Evolutionary conservation across 2,888 invertebrate species (phyloP).

Genomic region (Eueremaeus valkanovi): DNA sequence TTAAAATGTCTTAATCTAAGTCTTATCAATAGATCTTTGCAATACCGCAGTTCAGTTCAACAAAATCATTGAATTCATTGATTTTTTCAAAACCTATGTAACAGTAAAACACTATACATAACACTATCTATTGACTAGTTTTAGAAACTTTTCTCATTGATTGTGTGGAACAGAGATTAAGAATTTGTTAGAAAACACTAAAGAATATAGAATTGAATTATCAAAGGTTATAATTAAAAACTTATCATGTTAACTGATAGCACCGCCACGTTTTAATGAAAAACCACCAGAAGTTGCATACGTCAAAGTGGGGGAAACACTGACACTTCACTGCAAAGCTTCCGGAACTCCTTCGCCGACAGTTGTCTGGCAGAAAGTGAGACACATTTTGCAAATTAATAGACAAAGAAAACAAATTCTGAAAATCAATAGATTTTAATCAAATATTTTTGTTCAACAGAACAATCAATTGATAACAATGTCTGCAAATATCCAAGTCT

Average conservation of each 20-base stretch:
- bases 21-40: too few relatives aligned
- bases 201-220: too few relatives aligned
- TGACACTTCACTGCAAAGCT: slow-evolving; percentile 92
- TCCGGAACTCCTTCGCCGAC: slow-evolving; percentile 90
- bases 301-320: slow-evolving; percentile 92
- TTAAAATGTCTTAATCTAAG: too few relatives aligned
- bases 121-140: too few relatives aligned
- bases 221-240: background rate
- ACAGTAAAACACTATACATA: too few relatives aligned
- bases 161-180: too few relatives aligned
- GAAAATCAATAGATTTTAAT: slow-evolving; percentile 61
- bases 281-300: slow-evolving; percentile 93
- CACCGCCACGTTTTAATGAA: slow-evolving; percentile 89
- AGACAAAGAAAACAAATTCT: background rate
- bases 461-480: too few relatives aligned
- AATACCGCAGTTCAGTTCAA: too few relatives aligned
- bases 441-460: slow-evolving; percentile 63
- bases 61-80: too few relatives aligned
- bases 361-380: slow-evolving; percentile 92
- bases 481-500: background rate
- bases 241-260: slow-evolving; percentile 53
- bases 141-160: too few relatives aligned
- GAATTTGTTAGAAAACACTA: too few relatives aligned
- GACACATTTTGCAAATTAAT: slow-evolving; percentile 50
- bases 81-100: too few relatives aligned